Base-by-base conservation (phyloP, 2,113 vertebrate genomes). In the Entelurus aequoreus region DNA sequence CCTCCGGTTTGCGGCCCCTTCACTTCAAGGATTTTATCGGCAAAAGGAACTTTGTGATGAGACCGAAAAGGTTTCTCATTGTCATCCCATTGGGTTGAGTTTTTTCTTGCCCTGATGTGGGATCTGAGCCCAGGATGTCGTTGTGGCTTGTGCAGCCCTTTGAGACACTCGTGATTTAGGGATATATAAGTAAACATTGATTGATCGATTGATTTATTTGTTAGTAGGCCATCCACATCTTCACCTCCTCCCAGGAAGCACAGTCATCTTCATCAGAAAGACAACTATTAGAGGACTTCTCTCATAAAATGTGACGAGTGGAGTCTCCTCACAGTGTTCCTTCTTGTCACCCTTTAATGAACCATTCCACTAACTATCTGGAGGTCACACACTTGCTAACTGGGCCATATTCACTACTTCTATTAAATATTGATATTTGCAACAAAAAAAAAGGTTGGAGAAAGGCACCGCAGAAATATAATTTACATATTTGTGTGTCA, bases 231-330 rank as follows among this genome's bases (percentile, higher is more conserved):
- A 10, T 54, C 28, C 21, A 37, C 12, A 7, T 36, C 12, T 36
- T 36, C 36, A 35, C 36, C 36, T 21, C 19, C 19, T 28, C 52
- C 5, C 28, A 13, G 12, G 1, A 76, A 88, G 87, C 63, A 54
- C 75, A 82, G 76, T 75, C 74, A 72, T 87, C 83, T 83, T 85
- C 69, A 84, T 89, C 87, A 87, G 74, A 86, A 88, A 88, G 65
- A 66, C 62, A 74, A 65, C 76, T 89, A 90, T 85, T 86, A 47
- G 14, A 54, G 80, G 86, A 88, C 80, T 88, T 86, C 74, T 79
- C 74, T 80, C 66, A 75, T 88, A 87, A 84, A 84, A 48, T 60
- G 77, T 80, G 83, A 84, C 80, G 73, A 86, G 75, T 73, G 42
- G 42, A 44, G 11, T 44, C 11, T 44, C 42, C 42, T 44, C 42